phyloP scores from a whole-genome alignment of 2,888 invertebrate genomes.

The Harpalus rubripes region DNA sequence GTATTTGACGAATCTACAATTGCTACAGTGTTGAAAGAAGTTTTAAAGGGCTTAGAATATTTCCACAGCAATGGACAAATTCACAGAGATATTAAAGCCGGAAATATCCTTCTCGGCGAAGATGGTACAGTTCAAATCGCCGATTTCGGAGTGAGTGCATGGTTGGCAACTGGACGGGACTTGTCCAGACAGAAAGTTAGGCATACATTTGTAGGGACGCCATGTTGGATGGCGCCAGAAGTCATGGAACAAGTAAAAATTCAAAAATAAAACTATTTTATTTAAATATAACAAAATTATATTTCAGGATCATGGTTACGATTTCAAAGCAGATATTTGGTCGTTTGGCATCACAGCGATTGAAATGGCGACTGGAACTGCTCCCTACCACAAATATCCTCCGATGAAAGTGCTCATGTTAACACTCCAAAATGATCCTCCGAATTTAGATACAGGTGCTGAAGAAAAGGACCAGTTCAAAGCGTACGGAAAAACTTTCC shows the following conservation, averaged over 20 bases:
- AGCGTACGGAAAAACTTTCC: constrained; percentile 96
- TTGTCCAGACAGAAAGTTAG: constrained; percentile 95
- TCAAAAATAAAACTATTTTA: constrained; percentile 12
- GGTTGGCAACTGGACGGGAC: constrained; percentile 97
- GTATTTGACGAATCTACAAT: constrained; percentile 99
- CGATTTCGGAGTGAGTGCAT: constrained; percentile 99
- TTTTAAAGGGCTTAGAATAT: constrained; percentile 97
- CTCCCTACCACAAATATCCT: constrained; percentile 99
- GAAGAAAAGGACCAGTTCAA: constrained; percentile 99
- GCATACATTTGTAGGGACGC: constrained; percentile 99
- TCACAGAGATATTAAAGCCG: constrained; percentile 98
- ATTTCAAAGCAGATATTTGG: constrained; percentile 98
- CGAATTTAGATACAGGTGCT: constrained; percentile 95
- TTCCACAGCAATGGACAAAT: constrained; percentile 99
- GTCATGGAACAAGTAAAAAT: constrained; percentile 95
- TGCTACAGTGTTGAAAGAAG: constrained; percentile 96
- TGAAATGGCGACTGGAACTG: constrained; percentile 98
- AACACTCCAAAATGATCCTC: constrained; percentile 98
- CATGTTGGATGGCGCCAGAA: constrained; percentile 99
- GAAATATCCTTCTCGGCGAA: constrained; percentile 97
- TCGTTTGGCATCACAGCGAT: constrained; percentile 98
- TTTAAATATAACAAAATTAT: neutral
- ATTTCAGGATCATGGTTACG: constrained; percentile 94
- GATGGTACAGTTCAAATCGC: constrained; percentile 99
- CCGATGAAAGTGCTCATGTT: constrained; percentile 99